Evolutionary conservation across 2,113 vertebrate genomes (phyloP).

Genomic region (Oenanthe oenanthe): DNA sequence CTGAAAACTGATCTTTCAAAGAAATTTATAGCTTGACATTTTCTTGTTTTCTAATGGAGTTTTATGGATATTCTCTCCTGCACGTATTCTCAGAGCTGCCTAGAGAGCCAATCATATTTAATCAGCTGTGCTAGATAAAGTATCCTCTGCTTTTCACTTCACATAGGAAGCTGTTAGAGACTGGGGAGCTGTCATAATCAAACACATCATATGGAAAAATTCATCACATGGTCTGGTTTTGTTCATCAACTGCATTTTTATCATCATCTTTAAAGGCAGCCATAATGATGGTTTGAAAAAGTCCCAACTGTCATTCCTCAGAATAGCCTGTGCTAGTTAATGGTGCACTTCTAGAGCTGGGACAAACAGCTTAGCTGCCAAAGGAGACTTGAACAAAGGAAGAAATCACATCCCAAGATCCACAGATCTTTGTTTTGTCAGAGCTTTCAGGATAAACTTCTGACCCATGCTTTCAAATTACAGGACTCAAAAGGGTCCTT

Average conservation of each 20-base stretch:
- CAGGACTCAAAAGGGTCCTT: neutral
- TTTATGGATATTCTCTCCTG: constrained; percentile 6
- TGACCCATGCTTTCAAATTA: neutral
- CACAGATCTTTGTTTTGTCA: neutral
- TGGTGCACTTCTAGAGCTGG: neutral
- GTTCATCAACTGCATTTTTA: constrained; percentile 21
- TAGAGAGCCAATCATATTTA: neutral
- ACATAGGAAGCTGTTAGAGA: neutral
- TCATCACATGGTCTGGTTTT: neutral
- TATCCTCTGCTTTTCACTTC: neutral
- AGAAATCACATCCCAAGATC: neutral
- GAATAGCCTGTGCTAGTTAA: constrained; percentile 8
- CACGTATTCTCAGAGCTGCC: neutral
- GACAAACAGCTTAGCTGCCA: neutral
- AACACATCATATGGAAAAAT: constrained; percentile 8
- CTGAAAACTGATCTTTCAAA: neutral
- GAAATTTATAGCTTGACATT: constrained; percentile 7
- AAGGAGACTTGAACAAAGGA: neutral
- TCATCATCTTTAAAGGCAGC: constrained; percentile 3
- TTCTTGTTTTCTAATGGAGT: neutral
- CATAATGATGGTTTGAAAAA: constrained; percentile 18
- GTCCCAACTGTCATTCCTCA: neutral
- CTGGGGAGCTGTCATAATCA: constrained; percentile 26
- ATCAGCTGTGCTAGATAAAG: neutral
- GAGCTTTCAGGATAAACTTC: neutral